Evolutionary conservation across 1,140 invertebrate genomes (phyloP).

Genomic region (Meloidogyne chitwoodi): DNA sequence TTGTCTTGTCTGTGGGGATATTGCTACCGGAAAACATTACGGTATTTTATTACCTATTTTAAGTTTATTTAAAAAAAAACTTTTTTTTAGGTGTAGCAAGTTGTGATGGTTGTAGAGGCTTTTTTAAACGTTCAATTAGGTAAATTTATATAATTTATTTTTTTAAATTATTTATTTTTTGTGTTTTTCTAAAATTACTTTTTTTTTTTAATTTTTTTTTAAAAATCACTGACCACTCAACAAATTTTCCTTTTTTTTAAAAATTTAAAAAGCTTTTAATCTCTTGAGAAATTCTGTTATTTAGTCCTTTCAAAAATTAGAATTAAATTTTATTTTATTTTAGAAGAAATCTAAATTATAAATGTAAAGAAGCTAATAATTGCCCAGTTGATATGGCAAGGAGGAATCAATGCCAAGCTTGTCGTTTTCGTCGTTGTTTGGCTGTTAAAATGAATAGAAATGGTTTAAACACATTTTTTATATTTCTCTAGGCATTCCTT

Average conservation of each 20-base stretch:
- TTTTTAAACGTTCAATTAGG: conserved; percentile 48
- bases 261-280: no score
- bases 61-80: neutral
- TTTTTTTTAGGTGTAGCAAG: conserved; percentile 42
- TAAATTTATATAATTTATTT: no score
- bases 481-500: neutral
- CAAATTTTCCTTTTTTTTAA: no score
- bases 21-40: neutral
- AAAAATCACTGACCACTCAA: no score
- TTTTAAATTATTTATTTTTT: no score
- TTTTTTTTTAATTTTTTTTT: no score
- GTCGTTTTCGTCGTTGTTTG: conserved; percentile 84
- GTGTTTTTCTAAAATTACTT: no score
- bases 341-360: conserved; percentile 56
- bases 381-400: conserved; percentile 85
- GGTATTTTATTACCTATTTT: neutral
- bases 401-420: conserved; percentile 89
- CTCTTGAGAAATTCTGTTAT: no score
- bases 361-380: conserved; percentile 81
- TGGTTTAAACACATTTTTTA: conserved; percentile 66
- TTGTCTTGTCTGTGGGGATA: neutral
- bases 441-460: conserved; percentile 90
- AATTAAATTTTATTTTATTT: no score
- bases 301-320: no score
- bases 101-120: conserved; percentile 51